A percentile compares a stretch with the other conserved stretches of the same genome.
These are phyloP conservation scores for Drosophila mayaguana DNA, from an alignment of 2,888 invertebrate species.

Conservation along the genomic window DNA sequence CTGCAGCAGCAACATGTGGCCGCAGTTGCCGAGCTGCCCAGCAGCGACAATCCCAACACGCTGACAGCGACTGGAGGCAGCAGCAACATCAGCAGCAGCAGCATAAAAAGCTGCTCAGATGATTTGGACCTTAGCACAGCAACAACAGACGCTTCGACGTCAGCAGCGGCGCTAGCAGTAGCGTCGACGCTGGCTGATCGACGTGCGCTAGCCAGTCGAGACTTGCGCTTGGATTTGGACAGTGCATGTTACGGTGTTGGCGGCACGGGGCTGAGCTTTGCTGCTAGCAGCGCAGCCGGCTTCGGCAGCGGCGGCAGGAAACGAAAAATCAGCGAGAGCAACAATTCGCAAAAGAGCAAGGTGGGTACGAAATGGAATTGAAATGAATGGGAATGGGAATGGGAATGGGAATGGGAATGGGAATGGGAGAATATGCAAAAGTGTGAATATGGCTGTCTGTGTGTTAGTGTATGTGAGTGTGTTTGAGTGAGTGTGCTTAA, in stretches of 20 bases:
- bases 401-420: constrained; percentile 5
- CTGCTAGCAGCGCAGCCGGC: constrained; percentile 55
- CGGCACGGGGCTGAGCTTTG: constrained; percentile 72
- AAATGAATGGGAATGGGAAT: constrained; percentile 28
- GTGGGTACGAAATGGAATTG: constrained; percentile 68
- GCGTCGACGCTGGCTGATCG: constrained; percentile 75
- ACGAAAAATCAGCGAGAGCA: constrained; percentile 84
- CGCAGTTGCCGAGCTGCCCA: constrained; percentile 25
- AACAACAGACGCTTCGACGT: constrained; percentile 25
- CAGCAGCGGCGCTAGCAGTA: constrained; percentile 63
- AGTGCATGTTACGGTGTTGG: constrained; percentile 80
- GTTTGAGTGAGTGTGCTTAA: neutral
- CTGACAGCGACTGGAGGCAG: constrained; percentile 5
- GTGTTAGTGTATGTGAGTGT: neutral
- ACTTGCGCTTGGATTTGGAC: constrained; percentile 83
- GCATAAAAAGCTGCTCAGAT: constrained; percentile 25
- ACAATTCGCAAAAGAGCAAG: constrained; percentile 84
- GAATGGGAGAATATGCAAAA: constrained; percentile 3
- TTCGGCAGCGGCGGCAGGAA: constrained; percentile 77
- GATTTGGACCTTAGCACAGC: constrained; percentile 35
- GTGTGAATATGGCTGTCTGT: neutral
- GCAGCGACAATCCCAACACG: constrained; percentile 11
- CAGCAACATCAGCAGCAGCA: constrained; percentile 31
- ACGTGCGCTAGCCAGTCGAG: constrained; percentile 81
- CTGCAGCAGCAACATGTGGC: constrained; percentile 57